Conservation (phyloP, 2,113 vertebrate species). For the Gymnobelideus leadbeateri region DNA sequence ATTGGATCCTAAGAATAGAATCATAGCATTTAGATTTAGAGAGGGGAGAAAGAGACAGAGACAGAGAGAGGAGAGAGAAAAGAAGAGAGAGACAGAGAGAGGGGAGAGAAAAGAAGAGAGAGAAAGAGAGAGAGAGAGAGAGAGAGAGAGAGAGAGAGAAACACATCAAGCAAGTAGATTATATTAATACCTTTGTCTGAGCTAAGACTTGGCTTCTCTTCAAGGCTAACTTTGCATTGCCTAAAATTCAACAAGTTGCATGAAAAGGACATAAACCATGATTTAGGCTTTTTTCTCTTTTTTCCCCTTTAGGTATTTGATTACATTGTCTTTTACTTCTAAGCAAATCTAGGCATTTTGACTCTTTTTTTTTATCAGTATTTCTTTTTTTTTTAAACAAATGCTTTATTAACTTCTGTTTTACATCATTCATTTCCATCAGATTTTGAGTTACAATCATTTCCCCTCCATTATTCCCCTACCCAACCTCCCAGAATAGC, state of each 20-base stretch:
- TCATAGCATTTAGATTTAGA: accelerated
- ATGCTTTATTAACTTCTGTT: too few species aligned
- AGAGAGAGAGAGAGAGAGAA: not conserved
- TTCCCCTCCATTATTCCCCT: too few species aligned
- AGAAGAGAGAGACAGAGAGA: not conserved
- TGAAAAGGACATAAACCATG: not conserved
- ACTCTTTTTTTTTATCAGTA: too few species aligned
- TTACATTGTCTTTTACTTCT: not conserved
- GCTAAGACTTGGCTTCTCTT: not conserved
- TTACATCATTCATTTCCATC: too few species aligned
- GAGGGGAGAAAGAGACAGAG: not conserved
- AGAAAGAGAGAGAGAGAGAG: not conserved
- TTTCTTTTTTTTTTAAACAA: too few species aligned
- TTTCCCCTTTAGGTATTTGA: not conserved
- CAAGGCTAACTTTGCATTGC: not conserved
- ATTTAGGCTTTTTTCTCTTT: too few species aligned
- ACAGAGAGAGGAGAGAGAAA: not conserved
- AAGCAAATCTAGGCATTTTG: not conserved
- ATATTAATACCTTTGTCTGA: not conserved
- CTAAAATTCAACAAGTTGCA: not conserved
- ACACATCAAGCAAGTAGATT: not conserved
- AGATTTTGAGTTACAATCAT: too few species aligned
- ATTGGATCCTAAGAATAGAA: conserved; percentile 42
- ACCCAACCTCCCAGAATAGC: too few species aligned
- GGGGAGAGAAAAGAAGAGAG: not conserved